Evolutionary conservation across 2,888 invertebrate genomes (phyloP), one percentile per base, ranked within the genome.

Genomic region (Hyposoter dolosus): DNA sequence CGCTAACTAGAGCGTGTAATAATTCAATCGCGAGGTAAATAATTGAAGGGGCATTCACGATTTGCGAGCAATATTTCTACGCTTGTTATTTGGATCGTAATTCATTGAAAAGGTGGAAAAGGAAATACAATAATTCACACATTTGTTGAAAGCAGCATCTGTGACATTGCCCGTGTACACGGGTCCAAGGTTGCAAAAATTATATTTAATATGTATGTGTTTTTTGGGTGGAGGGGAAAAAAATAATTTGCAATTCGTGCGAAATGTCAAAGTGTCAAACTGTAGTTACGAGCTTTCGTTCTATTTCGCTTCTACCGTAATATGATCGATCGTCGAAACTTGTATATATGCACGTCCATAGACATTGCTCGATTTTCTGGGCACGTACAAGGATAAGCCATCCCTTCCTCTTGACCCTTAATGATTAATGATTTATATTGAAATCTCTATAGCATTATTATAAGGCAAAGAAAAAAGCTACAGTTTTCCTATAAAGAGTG

Each of bases 11-110:
- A 23, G 10, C 19, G 45, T 9, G 68, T 68, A 71, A n/a, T 50
- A 75, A 75, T 60, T 75, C 15, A 75, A 60, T 40, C 43, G 43
- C 15, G 60, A 23, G 2, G n/a, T 63, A 28, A 75, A 28, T 63
- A 12, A 23, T 40, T 40, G 56, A 7, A 56, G 9, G 45, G 71
- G 28, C 50, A 28, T 71, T 71, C n/a, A 50, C 35, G 32, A 50
- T 50, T n/a, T 32, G 9, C 45, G 66, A 45, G 66, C 66, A 35
- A 66, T 35, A 68, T 19, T 68, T 43, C 40, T 43, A 12, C 43
- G 17, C 3, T 19, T 23, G 43, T 19, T 68, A 68, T 68, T 43
- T 43, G 19, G 43, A 40, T 68, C 23, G 17, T n/a, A 19, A 68
- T 68, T 12, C 7, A 43, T n/a, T 50, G 43, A 43, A 40, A 19